Conservation (phyloP, 2,113 vertebrate species). For the Circaetus gallicus region DNA sequence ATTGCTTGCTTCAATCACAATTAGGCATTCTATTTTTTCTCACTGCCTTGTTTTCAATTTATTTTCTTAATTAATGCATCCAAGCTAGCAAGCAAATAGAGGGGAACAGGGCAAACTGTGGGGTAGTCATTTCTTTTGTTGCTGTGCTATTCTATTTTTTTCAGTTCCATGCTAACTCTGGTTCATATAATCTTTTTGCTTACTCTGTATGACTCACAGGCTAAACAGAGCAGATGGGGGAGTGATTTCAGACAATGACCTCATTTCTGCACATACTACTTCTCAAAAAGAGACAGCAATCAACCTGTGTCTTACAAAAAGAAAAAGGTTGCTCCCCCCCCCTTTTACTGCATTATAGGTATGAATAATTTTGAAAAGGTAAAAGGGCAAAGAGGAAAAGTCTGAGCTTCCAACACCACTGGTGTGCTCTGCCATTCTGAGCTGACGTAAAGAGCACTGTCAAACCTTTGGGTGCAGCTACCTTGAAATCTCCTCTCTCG, state of each 20-base stretch:
- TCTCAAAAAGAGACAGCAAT: constrained; percentile 18
- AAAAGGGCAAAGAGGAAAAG: neutral
- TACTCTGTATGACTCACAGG: constrained; percentile 35
- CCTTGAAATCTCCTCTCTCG: neutral
- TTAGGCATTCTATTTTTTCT: neutral
- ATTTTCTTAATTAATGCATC: neutral
- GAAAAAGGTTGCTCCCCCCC: neutral
- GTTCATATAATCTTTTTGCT: constrained; percentile 36
- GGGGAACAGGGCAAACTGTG: neutral
- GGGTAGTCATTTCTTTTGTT: neutral
- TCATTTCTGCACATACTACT: constrained; percentile 47
- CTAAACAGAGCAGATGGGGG: constrained; percentile 47
- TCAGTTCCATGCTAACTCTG: neutral
- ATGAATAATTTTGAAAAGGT: neutral
- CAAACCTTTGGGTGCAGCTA: neutral
- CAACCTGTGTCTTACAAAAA: neutral
- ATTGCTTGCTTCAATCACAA: neutral
- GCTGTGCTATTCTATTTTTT: neutral
- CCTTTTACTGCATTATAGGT: neutral
- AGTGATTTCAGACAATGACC: constrained; percentile 60
- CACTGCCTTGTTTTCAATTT: neutral
- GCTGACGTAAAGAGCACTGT: neutral
- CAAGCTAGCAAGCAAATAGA: neutral
- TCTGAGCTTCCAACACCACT: neutral
- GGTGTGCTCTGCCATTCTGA: neutral